These are phyloP conservation scores for Neodiprion virginianus DNA, from an alignment of 1,140 invertebrate genomes.

Conservation along the genomic window DNA sequence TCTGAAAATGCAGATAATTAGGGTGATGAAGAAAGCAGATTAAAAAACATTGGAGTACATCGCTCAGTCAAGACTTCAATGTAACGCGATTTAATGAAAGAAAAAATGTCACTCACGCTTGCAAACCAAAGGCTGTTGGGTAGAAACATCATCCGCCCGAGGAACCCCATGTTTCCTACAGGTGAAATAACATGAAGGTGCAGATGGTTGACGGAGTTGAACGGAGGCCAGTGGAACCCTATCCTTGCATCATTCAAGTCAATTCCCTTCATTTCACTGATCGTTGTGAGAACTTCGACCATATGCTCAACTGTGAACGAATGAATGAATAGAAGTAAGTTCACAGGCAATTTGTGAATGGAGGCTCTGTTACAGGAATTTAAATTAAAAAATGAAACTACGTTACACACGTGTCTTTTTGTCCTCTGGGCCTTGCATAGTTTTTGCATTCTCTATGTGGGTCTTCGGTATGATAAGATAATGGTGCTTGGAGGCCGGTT, in stretches of 20 bases:
- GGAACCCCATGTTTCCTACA: conserved; percentile 74
- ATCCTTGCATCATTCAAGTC: conserved; percentile 68
- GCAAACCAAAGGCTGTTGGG: conserved; percentile 85
- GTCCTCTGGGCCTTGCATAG: conserved; percentile 67
- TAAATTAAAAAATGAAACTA: conserved; percentile 15
- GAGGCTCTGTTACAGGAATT: conserved; percentile 10
- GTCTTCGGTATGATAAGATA: conserved; percentile 80
- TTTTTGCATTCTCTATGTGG: conserved; percentile 79
- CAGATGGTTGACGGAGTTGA: conserved; percentile 82
- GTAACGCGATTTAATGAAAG: too few species aligned
- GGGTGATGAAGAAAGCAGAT: too few species aligned
- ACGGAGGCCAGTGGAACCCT: conserved; percentile 93
- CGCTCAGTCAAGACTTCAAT: too few species aligned
- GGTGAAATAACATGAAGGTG: conserved; percentile 90
- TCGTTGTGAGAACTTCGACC: conserved; percentile 64
- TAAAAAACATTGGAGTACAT: too few species aligned
- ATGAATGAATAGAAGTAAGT: conserved; percentile 34
- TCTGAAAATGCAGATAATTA: conserved; percentile 39
- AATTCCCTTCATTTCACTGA: conserved; percentile 62
- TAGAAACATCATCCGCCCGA: conserved; percentile 74
- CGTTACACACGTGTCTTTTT: conserved; percentile 70
- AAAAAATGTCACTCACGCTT: conserved; percentile 67
- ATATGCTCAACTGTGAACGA: conserved; percentile 69
- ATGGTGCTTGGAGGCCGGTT: conserved; percentile 82
- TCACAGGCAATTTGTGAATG: conserved; percentile 17